These are phyloP conservation scores for Amazona vittata DNA, from an alignment of 2,113 vertebrate genomes.

Conservation along the genomic window DNA sequence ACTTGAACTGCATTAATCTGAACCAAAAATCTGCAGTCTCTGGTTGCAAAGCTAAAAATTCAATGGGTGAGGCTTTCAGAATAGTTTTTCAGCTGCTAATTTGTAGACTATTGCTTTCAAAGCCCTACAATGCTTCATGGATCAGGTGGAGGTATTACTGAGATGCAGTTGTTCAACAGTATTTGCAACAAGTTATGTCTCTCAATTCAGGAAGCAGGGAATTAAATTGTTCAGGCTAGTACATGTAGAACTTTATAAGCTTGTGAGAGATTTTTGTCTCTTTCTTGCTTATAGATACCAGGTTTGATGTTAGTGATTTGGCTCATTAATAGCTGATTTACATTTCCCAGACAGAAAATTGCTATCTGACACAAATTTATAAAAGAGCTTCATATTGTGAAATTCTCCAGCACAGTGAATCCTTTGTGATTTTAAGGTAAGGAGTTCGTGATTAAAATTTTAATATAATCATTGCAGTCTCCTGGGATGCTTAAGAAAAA, in stretches of 20 bases:
- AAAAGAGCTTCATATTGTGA: slow-evolving; percentile 70
- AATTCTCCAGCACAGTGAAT: slow-evolving; percentile 67
- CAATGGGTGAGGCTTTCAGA: neutral
- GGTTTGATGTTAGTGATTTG: slow-evolving; percentile 73
- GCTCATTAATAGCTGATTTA: slow-evolving; percentile 79
- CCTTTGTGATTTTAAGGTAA: slow-evolving; percentile 70
- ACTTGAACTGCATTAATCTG: neutral
- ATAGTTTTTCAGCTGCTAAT: neutral
- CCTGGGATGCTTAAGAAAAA: slow-evolving; percentile 62
- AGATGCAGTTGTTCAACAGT: neutral
- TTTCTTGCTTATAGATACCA: slow-evolving; percentile 30
- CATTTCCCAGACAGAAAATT: slow-evolving; percentile 78
- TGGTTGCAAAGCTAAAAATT: neutral
- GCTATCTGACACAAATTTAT: slow-evolving; percentile 75
- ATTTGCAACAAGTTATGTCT: neutral
- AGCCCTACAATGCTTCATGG: neutral
- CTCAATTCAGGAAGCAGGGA: neutral
- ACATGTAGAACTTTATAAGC: neutral
- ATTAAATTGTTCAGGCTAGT: neutral
- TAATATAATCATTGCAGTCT: slow-evolving; percentile 71
- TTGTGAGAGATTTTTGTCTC: slow-evolving; percentile 60
- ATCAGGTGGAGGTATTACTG: neutral
- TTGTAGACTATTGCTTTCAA: neutral
- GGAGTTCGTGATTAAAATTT: slow-evolving; percentile 78
- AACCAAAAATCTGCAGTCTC: neutral